Evolutionary conservation across 2,888 invertebrate genomes (phyloP), one percentile per base, ranked within the genome.

Genomic region (Oasisia sp.): DNA sequence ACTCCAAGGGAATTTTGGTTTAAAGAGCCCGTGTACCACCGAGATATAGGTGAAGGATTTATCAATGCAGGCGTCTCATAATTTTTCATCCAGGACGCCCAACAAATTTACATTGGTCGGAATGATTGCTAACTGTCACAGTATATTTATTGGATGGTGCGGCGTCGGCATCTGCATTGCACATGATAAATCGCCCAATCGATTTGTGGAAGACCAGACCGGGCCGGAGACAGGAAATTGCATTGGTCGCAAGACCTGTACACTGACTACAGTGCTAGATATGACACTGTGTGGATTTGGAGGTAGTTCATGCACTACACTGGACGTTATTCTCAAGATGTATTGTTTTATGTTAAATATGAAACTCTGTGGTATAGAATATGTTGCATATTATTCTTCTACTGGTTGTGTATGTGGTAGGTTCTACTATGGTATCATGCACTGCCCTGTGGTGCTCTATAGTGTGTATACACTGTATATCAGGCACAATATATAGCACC

Each of bases 51-150:
- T 91, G 38, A 0, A 7, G 74, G 7, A 74, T 74, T 19, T 74
- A 74, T 74, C 74, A 74, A 74, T 19, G 27, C 27, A 89, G 56
- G n/a, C 32, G 12, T 27, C 27, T 91, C 38, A 32, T 27, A 56
- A 91, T 56, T n/a, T 38, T 91, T 32, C 38, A 92, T 92, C 89
- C 89, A 89, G 32, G 89, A 32, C 32, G 32, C 38, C 89, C 38
- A 89, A 45, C 32, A 89, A 32, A 90, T 38, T 19, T n/a, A 74
- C 45, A 89, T 27, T 8, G n/a, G 74, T n/a, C 27, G n/a, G 19
- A 74, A n/a, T 74, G 74, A 74, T 74, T 74, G 74, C 7, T 7
- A 19, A 5, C 74, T 74, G 74, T 19, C 74, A 74, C 74, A 27
- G 74, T 74, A 74, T 74, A 19, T 74, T 74, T 74, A 74, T 74